Evolutionary conservation across 1,140 invertebrate genomes (phyloP).

Genomic region (Drosophila melanogaster): DNA sequence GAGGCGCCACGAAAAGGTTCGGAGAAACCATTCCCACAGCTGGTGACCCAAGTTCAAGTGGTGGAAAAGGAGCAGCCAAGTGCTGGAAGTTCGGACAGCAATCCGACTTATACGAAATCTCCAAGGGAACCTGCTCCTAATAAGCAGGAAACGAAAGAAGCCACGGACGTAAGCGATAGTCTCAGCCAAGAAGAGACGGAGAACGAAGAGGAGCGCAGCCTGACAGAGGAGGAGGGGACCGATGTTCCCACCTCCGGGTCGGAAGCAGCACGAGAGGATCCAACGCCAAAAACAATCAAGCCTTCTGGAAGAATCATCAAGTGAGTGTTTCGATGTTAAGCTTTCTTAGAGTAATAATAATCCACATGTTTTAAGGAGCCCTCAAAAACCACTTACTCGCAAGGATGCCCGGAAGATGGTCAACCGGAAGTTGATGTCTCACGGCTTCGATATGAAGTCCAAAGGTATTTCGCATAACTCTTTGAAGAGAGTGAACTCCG

Average conservation of each 20-base stretch:
- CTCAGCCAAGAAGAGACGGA: constrained; percentile 55
- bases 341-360: background rate
- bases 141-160: constrained; percentile 32
- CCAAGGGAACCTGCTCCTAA: background rate
- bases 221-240: constrained; percentile 37
- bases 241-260: constrained; percentile 45
- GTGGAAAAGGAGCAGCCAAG: constrained; percentile 34
- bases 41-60: constrained; percentile 22
- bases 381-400: constrained; percentile 49
- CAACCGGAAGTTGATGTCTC: constrained; percentile 40
- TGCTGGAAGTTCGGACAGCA: constrained; percentile 44
- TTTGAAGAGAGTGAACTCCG: constrained; percentile 44
- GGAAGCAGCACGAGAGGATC: constrained; percentile 22
- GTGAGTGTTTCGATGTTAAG: constrained; percentile 15
- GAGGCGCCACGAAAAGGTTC: constrained; percentile 23
- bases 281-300: constrained; percentile 17
- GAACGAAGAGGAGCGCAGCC: constrained; percentile 18
- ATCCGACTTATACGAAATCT: constrained; percentile 50
- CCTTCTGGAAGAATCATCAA: constrained; percentile 7
- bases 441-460: constrained; percentile 57
- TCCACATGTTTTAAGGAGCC: background rate
- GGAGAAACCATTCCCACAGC: constrained; percentile 9
- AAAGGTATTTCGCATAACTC: constrained; percentile 51
- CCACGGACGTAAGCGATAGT: constrained; percentile 68
- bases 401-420: constrained; percentile 63